phyloP scores from a whole-genome alignment of 2,888 invertebrate genomes.

The Atethmia centrago region DNA sequence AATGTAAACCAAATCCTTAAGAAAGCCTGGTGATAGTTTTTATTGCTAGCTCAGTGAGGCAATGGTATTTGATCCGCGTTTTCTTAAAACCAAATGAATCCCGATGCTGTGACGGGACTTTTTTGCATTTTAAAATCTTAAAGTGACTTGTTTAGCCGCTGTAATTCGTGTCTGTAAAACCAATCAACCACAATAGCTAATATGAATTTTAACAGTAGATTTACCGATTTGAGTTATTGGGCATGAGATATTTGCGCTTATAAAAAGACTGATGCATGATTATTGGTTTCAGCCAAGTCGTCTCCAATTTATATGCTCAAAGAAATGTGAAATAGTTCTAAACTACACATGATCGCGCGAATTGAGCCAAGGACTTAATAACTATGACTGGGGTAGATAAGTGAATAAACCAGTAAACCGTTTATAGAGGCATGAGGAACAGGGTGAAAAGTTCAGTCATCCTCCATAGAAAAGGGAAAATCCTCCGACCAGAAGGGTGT shows the following conservation, averaged over 20 bases:
- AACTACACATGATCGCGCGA: slow-evolving; percentile 53
- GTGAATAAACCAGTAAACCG: background rate
- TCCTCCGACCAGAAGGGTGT: too few relatives aligned
- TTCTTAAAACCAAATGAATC: background rate
- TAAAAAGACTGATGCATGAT: background rate
- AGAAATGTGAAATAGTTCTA: slow-evolving; percentile 46
- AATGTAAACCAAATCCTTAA: background rate
- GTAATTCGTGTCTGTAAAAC: background rate
- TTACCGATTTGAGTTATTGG: background rate
- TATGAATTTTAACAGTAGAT: too few relatives aligned
- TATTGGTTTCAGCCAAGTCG: background rate
- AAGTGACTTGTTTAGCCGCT: background rate
- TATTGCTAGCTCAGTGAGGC: background rate
- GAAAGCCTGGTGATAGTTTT: background rate
- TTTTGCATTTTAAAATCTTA: background rate
- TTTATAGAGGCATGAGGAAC: too few relatives aligned
- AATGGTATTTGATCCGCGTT: background rate
- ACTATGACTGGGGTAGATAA: background rate
- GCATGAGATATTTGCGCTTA: background rate
- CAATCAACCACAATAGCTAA: background rate
- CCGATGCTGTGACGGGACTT: too few relatives aligned
- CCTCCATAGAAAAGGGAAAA: too few relatives aligned
- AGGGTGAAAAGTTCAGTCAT: too few relatives aligned
- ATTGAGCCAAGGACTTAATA: slow-evolving; percentile 59
- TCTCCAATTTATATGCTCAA: slow-evolving; percentile 38